Evolutionary conservation across 2,888 invertebrate species (phyloP), one percentile per base, ranked within the genome.

Genomic region (Pammene aurita): DNA sequence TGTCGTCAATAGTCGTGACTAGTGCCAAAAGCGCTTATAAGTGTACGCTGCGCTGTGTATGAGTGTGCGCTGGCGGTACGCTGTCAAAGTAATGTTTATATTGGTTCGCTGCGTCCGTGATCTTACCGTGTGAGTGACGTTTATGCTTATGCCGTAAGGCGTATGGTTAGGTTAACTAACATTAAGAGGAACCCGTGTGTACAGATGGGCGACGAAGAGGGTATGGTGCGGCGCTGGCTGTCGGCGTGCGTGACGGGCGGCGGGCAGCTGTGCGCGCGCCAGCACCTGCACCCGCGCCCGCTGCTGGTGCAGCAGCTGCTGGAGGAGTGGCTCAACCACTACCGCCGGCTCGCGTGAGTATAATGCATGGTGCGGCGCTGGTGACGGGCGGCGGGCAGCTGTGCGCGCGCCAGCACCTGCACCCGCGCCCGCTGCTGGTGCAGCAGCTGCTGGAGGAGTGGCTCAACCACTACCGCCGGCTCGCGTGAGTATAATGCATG

Each of bases 271-370:
- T 97, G 97, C 52, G 98, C 98, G 54, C 96, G 96, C 77, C 97
- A 97, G 88, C 95, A 95, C 78, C 92, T 97, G 67, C 95, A 95
- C 78, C 96, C 96, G 85, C 94, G 96, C 75, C 97, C 97, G 7
- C 91, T 96, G 72, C 93, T 96, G 81, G 94, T 96, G 81, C 95
- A 71, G 42, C 75, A 75, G 70, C 72, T 75, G 72, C 61, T 74
- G 35, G 72, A 97, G 83, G 97, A 97, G 86, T 98, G 98, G 98
- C 92, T 98, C 72, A 97, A 97, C 87, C 96, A 97, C 86, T 98
- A 98, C 85, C 93, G 97, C 77, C 94, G 96, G 81, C 94, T 96
- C 82, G 95, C 71, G 74, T 74, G 10, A 60, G 73, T 97, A 55
- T 42, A 42, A 4, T 10, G 11, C 7, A 26, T 98, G 80, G 93